phyloP scores from a whole-genome alignment of 2,113 vertebrate genomes.

The Pomatostomus ruficeps region DNA sequence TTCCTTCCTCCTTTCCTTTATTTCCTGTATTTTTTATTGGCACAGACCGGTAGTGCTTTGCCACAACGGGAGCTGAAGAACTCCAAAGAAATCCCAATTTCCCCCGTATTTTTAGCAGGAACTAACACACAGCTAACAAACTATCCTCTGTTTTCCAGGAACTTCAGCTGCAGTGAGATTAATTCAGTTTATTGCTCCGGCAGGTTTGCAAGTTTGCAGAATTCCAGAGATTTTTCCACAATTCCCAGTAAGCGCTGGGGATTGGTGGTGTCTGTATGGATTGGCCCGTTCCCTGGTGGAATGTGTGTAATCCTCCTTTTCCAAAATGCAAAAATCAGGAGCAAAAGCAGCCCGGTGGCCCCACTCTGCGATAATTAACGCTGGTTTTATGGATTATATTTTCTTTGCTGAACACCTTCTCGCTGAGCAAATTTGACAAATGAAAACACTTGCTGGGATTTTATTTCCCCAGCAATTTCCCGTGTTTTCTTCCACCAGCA shows the following conservation, averaged over 20 bases:
- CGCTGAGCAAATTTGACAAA: conserved; percentile 20
- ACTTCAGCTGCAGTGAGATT: not conserved
- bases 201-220: not conserved
- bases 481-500: not conserved
- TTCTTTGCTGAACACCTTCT: conserved; percentile 20
- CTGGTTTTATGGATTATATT: not conserved
- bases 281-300: fast-evolving
- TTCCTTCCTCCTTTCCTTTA: not conserved
- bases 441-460: conserved; percentile 28
- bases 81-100: not conserved
- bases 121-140: not conserved
- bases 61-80: not conserved
- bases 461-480: conserved; percentile 7
- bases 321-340: not conserved
- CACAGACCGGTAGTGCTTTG: not conserved
- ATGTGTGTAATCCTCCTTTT: not conserved
- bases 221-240: not conserved
- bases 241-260: not conserved
- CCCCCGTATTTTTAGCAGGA: not conserved
- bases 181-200: not conserved
- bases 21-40: not conserved
- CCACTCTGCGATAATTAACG: not conserved
- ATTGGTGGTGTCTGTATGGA: not conserved
- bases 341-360: not conserved
- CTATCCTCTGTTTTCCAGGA: not conserved